Evolutionary conservation across 2,113 vertebrate species (phyloP).

Genomic region (Sinocyclocheilus anshuiensis): DNA sequence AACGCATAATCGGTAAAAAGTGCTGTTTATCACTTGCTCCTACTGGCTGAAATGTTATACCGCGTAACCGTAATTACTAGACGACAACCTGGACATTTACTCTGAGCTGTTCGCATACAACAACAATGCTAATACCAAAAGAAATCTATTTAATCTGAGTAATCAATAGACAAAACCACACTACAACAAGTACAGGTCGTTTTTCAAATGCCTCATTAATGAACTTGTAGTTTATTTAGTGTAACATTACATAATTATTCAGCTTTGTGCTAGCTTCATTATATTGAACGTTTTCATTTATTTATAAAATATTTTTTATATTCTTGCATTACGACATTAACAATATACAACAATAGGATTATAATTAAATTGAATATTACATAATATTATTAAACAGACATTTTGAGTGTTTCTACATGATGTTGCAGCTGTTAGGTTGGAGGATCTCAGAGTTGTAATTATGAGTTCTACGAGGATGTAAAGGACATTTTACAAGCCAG

Average conservation of each 20-base stretch:
- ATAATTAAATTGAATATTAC: background rate
- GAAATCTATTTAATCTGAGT: background rate
- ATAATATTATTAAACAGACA: background rate
- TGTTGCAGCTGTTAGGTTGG: background rate
- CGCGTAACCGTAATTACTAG: background rate
- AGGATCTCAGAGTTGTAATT: background rate
- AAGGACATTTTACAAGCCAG: background rate
- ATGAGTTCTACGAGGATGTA: background rate
- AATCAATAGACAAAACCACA: background rate
- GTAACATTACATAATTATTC: background rate
- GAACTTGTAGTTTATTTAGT: background rate
- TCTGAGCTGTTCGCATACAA: background rate
- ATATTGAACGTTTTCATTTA: background rate
- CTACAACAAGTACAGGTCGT: background rate
- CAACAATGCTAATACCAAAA: background rate
- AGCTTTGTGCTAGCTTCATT: background rate
- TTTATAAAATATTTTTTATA: no score
- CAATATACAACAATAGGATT: background rate
- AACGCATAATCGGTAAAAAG: background rate
- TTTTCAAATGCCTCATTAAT: background rate
- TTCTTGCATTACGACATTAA: background rate
- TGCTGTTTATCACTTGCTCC: background rate
- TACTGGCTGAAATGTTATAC: background rate
- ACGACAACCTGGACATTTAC: background rate
- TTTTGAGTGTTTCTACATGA: background rate